Conservation (phyloP, 2,113 vertebrate species). For the Tonatia bakeri region DNA sequence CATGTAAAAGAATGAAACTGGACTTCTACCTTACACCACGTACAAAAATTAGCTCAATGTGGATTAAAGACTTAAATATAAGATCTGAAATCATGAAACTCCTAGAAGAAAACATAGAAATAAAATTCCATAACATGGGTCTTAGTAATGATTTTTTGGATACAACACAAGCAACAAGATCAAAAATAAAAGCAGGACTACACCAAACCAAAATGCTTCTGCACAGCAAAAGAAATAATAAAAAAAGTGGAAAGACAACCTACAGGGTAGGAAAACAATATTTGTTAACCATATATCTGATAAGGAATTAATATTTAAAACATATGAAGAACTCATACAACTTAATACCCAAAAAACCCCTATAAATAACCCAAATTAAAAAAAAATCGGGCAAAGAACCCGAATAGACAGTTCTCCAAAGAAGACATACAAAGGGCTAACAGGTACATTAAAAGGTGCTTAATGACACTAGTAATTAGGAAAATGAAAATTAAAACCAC, state of each 20-base stretch:
- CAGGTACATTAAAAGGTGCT: too few species aligned
- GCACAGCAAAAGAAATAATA: too few species aligned
- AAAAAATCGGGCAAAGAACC: background rate
- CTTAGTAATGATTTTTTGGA: background rate
- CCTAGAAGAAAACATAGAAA: background rate
- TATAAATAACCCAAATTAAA: background rate
- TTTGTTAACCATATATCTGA: too few species aligned
- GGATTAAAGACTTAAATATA: background rate
- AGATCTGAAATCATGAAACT: background rate
- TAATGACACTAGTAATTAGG: too few species aligned
- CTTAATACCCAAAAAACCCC: background rate
- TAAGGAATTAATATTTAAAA: background rate
- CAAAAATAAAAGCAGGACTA: too few species aligned
- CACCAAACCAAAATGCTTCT: too few species aligned
- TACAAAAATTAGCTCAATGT: background rate
- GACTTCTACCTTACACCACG: background rate
- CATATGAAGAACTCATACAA: background rate
- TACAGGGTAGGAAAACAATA: too few species aligned
- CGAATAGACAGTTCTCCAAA: background rate
- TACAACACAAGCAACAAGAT: background rate
- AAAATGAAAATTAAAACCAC: too few species aligned
- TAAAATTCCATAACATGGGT: background rate
- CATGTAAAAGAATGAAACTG: background rate
- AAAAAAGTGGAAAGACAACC: too few species aligned
- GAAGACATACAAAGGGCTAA: too few species aligned